phyloP scores from a whole-genome alignment of 2,113 vertebrate genomes.

The Nibea albiflora region DNA sequence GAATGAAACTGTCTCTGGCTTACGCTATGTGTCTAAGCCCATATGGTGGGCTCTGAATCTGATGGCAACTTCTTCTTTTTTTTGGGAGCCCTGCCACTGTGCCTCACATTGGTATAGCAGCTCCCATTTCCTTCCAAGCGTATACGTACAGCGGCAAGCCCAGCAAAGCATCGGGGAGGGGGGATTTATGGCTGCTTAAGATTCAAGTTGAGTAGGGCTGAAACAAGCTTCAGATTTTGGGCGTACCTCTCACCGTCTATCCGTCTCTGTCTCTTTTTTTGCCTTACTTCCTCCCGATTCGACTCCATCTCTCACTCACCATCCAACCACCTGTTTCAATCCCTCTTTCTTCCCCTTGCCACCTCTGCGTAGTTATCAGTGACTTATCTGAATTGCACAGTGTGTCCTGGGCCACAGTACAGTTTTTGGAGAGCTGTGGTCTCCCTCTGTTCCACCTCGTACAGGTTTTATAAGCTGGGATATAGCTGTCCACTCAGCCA shows the following conservation, averaged over 20 bases:
- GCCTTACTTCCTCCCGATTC: constrained; percentile 2
- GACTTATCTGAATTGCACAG: constrained; percentile 46
- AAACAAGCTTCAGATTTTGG: constrained; percentile 31
- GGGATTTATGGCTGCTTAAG: constrained; percentile 57
- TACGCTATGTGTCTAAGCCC: constrained; percentile 21
- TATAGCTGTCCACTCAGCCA: constrained; percentile 26
- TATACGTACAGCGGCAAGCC: constrained; percentile 19
- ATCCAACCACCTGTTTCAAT: background rate
- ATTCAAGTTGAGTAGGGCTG: constrained; percentile 42
- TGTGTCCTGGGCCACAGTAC: background rate
- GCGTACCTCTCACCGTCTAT: background rate
- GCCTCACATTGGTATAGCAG: constrained; percentile 27
- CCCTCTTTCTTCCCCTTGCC: background rate
- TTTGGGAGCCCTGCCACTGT: constrained; percentile 40
- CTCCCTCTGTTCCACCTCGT: constrained; percentile 30
- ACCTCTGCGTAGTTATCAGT: constrained; percentile 19
- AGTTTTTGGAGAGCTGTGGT: background rate
- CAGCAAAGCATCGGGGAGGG: constrained; percentile 42
- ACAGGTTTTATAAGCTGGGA: constrained; percentile 54
- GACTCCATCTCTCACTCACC: background rate
- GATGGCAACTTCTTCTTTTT: constrained; percentile 29
- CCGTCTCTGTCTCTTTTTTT: background rate
- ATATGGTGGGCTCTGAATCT: constrained; percentile 52
- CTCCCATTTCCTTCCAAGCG: constrained; percentile 28
- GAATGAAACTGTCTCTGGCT: constrained; percentile 38